Conservation (phyloP, 2,797 vertebrate species). For the Coendou prehensilis region DNA sequence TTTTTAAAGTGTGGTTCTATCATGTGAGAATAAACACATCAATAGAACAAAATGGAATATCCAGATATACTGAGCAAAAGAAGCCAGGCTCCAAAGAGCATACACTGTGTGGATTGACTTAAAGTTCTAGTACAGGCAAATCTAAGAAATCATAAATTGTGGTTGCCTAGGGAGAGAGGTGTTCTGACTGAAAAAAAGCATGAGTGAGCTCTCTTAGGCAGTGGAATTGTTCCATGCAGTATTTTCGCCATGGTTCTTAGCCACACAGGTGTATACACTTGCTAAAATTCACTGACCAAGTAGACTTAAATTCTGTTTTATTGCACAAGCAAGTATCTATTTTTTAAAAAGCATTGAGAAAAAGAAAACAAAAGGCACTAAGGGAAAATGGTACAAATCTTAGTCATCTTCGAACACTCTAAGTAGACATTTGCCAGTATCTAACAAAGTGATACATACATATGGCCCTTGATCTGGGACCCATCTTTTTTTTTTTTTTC, state of each 20-base stretch:
- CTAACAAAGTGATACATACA: not conserved
- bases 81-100: not conserved
- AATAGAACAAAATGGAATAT: not conserved
- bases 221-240: not conserved
- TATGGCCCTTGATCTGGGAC: not conserved
- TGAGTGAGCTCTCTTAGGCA: not conserved
- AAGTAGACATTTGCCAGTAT: constrained; percentile 15
- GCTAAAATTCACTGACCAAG: not conserved
- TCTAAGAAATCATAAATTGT: not conserved
- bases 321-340: not conserved
- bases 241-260: not conserved
- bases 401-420: not conserved
- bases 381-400: constrained; percentile 50
- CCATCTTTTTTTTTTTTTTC: not conserved
- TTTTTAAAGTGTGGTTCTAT: not conserved
- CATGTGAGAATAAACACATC: not conserved
- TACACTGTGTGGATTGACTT: not conserved
- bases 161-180: not conserved
- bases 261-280: not conserved
- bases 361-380: constrained; percentile 40
- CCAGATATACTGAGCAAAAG: not conserved
- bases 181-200: not conserved
- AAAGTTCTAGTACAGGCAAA: not conserved
- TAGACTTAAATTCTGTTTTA: not conserved
- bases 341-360: not conserved